Conservation (phyloP, 2,113 vertebrate genomes). For the Rhodinocichla rosea region DNA sequence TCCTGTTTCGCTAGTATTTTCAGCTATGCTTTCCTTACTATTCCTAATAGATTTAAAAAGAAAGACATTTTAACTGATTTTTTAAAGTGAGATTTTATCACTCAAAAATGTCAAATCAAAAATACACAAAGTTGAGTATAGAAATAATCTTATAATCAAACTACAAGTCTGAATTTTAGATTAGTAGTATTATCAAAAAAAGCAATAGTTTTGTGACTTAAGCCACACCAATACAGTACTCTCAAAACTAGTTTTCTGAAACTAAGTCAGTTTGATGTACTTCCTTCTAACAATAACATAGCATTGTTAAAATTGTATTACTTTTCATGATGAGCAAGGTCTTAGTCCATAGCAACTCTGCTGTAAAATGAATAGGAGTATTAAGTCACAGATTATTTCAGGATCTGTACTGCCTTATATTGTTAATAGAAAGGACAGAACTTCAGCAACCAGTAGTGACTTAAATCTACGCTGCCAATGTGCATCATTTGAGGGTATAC, state of each 20-base stretch:
- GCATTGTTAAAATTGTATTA: not conserved
- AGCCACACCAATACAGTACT: not conserved
- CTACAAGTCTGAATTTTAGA: not conserved
- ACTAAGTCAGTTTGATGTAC: not conserved
- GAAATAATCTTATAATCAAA: not conserved
- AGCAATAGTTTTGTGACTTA: not conserved
- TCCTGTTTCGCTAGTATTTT: not conserved
- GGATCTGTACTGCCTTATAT: not conserved
- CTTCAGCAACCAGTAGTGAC: not conserved
- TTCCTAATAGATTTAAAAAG: not conserved
- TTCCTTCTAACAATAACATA: not conserved
- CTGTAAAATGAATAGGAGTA: not conserved
- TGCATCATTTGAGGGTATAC: not conserved
- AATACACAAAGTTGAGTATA: not conserved
- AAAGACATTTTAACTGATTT: not conserved
- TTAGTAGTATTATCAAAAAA: not conserved
- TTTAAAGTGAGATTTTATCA: not conserved
- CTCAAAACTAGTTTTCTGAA: not conserved
- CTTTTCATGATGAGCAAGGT: conserved; percentile 2
- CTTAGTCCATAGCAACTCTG: not conserved
- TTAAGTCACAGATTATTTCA: not conserved
- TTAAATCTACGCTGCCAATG: not conserved
- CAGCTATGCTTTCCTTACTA: not conserved
- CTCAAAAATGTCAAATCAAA: not conserved
- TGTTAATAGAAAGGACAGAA: not conserved